These are phyloP conservation scores for Morelia viridis DNA, from an alignment of 2,797 vertebrate genomes.

Conservation along the genomic window DNA sequence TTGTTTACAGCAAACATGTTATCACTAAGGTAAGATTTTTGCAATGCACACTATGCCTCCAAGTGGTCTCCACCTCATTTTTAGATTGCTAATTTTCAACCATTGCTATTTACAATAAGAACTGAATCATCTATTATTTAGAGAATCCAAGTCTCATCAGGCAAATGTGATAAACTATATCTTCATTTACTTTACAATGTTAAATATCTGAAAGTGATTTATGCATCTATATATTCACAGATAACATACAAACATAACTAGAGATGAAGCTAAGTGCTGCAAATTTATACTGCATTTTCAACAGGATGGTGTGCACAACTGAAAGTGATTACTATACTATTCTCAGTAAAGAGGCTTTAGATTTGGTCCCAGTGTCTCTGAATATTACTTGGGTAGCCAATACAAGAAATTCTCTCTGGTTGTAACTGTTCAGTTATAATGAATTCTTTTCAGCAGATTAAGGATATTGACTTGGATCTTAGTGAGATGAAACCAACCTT, in stretches of 20 bases:
- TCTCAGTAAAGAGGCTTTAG: not conserved
- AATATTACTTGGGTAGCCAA: not conserved
- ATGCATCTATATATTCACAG: not conserved
- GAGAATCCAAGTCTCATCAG: not conserved
- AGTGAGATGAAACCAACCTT: not conserved
- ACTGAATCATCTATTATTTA: not conserved
- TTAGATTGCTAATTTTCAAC: not conserved
- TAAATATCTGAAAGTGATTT: not conserved
- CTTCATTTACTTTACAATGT: not conserved
- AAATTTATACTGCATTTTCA: slow-evolving; percentile 2
- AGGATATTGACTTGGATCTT: not conserved
- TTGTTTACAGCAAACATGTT: not conserved
- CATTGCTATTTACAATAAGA: not conserved
- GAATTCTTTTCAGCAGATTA: not conserved
- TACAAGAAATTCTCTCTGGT: not conserved
- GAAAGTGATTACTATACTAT: not conserved
- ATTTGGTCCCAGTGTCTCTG: not conserved
- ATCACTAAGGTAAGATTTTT: not conserved
- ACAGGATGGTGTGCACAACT: not conserved
- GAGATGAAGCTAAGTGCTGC: not conserved
- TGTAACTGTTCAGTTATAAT: not conserved
- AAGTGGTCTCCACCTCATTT: not conserved
- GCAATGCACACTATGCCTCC: not conserved
- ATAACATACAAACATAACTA: not conserved
- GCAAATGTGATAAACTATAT: not conserved